phyloP scores from a whole-genome alignment of 2,888 invertebrate genomes.

The Ryuthela nishihirai region DNA sequence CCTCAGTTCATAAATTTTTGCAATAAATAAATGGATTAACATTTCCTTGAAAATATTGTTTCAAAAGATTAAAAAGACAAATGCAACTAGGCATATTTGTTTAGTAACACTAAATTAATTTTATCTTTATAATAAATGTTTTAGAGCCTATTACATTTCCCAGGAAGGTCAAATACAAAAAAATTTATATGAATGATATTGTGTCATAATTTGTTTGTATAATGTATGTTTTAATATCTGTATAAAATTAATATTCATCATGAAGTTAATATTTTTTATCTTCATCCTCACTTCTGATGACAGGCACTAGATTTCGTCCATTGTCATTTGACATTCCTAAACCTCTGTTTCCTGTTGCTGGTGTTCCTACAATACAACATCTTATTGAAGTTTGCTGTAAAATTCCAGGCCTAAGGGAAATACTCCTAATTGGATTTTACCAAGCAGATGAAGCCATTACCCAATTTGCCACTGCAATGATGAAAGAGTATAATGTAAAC shows the following conservation, averaged over 20 bases:
- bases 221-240: too few relatives aligned
- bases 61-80: too few relatives aligned
- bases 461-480: conserved; percentile 81
- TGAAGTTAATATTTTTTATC: not conserved
- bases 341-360: conserved; percentile 95
- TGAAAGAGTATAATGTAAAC: conserved; percentile 71
- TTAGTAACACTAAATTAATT: too few relatives aligned
- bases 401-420: conserved; percentile 67
- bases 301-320: conserved; percentile 95
- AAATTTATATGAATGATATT: not conserved
- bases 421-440: conserved; percentile 91
- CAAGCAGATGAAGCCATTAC: conserved; percentile 71
- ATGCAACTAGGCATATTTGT: too few relatives aligned
- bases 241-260: too few relatives aligned
- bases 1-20: too few relatives aligned
- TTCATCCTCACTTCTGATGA: conserved; percentile 44
- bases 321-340: conserved; percentile 95
- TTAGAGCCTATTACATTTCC: not conserved
- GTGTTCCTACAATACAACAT: conserved; percentile 91
- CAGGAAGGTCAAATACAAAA: not conserved
- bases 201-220: too few relatives aligned
- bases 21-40: too few relatives aligned
- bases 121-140: not conserved
- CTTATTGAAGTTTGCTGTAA: conserved; percentile 85
- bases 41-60: too few relatives aligned